Evolutionary conservation across 2,797 vertebrate genomes (phyloP).

Genomic region (Luscinia luscinia): DNA sequence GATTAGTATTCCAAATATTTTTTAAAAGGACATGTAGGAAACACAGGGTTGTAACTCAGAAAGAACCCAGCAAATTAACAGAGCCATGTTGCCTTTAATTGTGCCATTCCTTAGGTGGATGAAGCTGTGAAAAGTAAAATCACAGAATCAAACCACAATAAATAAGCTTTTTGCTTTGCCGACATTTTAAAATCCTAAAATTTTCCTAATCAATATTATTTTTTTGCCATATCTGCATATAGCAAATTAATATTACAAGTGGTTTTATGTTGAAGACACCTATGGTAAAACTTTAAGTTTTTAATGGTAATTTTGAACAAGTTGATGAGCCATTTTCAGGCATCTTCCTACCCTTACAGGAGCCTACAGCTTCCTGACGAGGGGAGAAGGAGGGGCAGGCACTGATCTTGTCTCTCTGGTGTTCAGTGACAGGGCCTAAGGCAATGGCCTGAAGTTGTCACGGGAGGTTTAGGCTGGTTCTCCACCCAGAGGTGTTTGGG

Average conservation of each 20-base stretch:
- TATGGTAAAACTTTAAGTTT: accelerated
- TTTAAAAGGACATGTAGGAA: background rate
- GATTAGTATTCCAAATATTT: background rate
- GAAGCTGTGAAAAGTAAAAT: background rate
- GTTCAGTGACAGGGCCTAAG: background rate
- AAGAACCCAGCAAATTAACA: background rate
- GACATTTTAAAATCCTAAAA: background rate
- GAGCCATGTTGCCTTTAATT: background rate
- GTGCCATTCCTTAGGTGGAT: background rate
- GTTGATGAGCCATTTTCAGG: background rate
- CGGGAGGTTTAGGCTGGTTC: accelerated
- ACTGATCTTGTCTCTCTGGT: background rate
- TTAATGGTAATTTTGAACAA: background rate
- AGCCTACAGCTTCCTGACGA: background rate
- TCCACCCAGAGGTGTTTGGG: accelerated
- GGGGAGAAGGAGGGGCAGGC: background rate
- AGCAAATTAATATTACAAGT: background rate
- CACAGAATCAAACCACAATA: background rate
- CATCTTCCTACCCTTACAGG: background rate
- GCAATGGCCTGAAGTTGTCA: background rate
- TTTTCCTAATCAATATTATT: accelerated
- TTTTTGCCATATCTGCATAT: accelerated
- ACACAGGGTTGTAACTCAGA: background rate
- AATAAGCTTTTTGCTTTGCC: background rate
- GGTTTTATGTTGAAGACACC: background rate